Evolutionary conservation across 2,888 invertebrate genomes (phyloP).

Genomic region (Dynastes tityus): DNA sequence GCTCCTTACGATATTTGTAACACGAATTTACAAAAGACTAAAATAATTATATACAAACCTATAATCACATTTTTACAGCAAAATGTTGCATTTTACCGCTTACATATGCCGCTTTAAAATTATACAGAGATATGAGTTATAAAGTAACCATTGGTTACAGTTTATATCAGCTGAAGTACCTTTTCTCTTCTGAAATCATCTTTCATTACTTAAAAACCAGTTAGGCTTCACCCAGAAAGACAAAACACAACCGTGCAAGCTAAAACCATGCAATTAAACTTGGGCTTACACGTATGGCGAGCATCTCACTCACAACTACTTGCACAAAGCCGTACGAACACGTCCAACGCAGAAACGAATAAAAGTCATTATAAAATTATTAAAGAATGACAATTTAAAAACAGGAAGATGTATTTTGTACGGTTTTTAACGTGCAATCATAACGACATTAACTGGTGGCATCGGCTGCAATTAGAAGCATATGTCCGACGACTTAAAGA

Average conservation of each 20-base stretch:
- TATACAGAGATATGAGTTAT: background rate
- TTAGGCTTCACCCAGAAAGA: slow-evolving; percentile 29
- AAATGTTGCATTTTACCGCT: too few species aligned
- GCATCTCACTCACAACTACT: background rate
- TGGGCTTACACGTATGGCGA: slow-evolving; percentile 22
- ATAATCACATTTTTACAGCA: too few species aligned
- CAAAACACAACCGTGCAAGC: slow-evolving; percentile 34
- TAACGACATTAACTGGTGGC: slow-evolving; percentile 65
- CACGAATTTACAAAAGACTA: too few species aligned
- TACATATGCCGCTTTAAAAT: background rate
- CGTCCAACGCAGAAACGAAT: slow-evolving; percentile 44
- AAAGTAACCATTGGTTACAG: background rate
- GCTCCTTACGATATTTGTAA: too few species aligned
- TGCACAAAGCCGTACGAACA: background rate
- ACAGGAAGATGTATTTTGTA: slow-evolving; percentile 71
- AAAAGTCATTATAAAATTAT: slow-evolving; percentile 68
- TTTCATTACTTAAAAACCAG: slow-evolving; percentile 43
- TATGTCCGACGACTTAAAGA: slow-evolving; percentile 66
- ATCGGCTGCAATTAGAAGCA: slow-evolving; percentile 69
- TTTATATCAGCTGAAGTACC: slow-evolving; percentile 2
- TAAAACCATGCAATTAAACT: slow-evolving; percentile 45
- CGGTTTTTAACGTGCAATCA: slow-evolving; percentile 70
- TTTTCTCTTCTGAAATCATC: slow-evolving; percentile 20
- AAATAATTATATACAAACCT: too few species aligned
- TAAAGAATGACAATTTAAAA: slow-evolving; percentile 70